These are phyloP conservation scores for Aricia agestis DNA, from an alignment of 1,140 invertebrate species.

Conservation along the genomic window DNA sequence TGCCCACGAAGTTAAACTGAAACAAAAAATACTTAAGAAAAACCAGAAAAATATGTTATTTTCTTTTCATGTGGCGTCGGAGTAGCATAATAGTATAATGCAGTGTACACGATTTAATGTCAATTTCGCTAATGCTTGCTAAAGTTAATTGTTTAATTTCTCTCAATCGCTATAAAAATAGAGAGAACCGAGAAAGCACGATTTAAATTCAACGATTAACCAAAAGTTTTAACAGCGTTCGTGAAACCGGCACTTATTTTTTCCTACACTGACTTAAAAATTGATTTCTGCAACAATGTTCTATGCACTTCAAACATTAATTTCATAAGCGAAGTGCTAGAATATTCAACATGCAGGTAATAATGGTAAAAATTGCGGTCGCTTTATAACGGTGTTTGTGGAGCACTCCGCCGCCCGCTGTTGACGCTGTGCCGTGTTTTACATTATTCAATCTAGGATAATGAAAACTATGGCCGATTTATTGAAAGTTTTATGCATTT, in stretches of 20 bases:
- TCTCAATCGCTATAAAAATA: too few relatives aligned
- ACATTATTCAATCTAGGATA: background rate
- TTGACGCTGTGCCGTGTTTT: background rate
- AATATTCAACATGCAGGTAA: background rate
- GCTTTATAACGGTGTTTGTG: background rate
- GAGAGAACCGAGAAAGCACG: too few relatives aligned
- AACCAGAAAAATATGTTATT: too few relatives aligned
- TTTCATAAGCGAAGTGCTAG: background rate
- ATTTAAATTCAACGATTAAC: background rate
- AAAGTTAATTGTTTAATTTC: too few relatives aligned
- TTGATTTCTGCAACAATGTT: background rate
- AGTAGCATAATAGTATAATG: too few relatives aligned
- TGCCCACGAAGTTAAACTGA: conserved; percentile 96
- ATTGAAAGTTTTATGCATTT: background rate
- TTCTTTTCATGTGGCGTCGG: too few relatives aligned
- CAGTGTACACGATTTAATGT: too few relatives aligned
- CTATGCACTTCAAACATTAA: background rate
- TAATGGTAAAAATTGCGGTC: background rate
- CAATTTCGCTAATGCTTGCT: too few relatives aligned
- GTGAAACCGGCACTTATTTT: background rate
- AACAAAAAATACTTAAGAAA: conserved; percentile 33
- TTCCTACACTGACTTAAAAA: background rate
- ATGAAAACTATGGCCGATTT: background rate
- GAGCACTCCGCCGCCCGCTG: background rate
- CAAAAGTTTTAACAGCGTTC: too few relatives aligned